These are phyloP conservation scores for Porites australiensis DNA, from an alignment of 64 coral and sea anemone genomes.

Conservation along the genomic window DNA sequence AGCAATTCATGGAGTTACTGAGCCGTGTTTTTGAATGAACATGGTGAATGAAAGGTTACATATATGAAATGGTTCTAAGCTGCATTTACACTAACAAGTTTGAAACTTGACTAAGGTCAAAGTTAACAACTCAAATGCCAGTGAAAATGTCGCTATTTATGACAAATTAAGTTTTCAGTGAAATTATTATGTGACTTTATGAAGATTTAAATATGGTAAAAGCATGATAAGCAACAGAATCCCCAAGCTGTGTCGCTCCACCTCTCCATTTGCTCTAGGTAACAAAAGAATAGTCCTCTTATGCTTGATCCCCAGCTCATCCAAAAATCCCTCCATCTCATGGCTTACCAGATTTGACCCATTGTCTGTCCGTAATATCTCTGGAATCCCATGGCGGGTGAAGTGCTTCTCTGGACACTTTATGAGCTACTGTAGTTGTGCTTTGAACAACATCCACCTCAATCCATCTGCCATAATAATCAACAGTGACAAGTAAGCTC, in stretches of 20 bases:
- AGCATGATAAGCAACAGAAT: too few species aligned
- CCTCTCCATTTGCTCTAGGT: slow-evolving; percentile 50
- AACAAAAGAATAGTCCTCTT: slow-evolving; percentile 32
- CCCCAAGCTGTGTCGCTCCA: slow-evolving; percentile 26
- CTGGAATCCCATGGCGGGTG: slow-evolving; percentile 2
- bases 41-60: too few species aligned
- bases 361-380: slow-evolving; percentile 46
- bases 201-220: too few species aligned
- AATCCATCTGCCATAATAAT: slow-evolving; percentile 48
- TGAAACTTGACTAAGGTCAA: too few species aligned
- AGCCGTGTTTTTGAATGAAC: too few species aligned
- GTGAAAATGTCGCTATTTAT: too few species aligned
- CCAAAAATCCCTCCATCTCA: slow-evolving; percentile 42
- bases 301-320: slow-evolving; percentile 40
- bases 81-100: too few species aligned
- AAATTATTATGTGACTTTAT: too few species aligned
- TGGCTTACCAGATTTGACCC: slow-evolving; percentile 33
- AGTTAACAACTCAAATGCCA: too few species aligned
- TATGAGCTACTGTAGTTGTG: neutral
- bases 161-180: too few species aligned
- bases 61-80: too few species aligned
- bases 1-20: too few species aligned
- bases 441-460: slow-evolving; percentile 32
- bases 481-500: slow-evolving; percentile 12
- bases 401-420: neutral